Percentiles rank a stretch among this genome's conserved stretches.
Conservation (phyloP, 2,113 vertebrate genomes). For the Varanus komodoensis region DNA sequence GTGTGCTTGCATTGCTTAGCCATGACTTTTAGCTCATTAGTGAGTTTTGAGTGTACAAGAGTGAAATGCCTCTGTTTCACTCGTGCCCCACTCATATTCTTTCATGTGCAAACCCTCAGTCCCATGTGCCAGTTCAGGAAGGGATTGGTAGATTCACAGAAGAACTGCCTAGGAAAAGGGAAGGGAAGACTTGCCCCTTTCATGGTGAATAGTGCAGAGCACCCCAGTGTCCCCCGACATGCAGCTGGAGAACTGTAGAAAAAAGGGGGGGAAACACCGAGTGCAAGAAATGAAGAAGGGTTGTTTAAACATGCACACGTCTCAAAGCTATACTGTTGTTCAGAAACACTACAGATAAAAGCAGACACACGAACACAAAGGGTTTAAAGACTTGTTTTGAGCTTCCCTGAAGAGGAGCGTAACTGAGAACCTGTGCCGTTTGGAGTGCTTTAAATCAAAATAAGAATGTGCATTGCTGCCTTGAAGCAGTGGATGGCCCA, state of each 20-base stretch:
- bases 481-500: too few relatives aligned
- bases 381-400: not conserved
- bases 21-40: not conserved
- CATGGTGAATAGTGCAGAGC: not conserved
- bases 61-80: not conserved
- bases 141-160: not conserved
- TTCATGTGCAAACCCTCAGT: not conserved
- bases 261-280: not conserved
- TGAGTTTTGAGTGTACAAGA: not conserved
- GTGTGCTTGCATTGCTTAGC: not conserved
- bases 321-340: not conserved
- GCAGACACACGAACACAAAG: not conserved
- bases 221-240: not conserved
- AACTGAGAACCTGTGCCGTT: not conserved
- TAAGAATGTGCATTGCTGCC: not conserved
- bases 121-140: not conserved
- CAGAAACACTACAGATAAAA: not conserved
- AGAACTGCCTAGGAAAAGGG: not conserved
- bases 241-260: not conserved
- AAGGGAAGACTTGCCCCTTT: too few relatives aligned
- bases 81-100: too few relatives aligned
- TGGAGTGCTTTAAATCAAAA: not conserved
- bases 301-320: not conserved
- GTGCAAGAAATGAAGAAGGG: not conserved
- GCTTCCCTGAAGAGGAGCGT: too few relatives aligned